Percentiles rank a stretch among this genome's conserved stretches.
These are phyloP conservation scores for Mustela lutreola DNA, from an alignment of 2,113 vertebrate genomes.

Conservation along the genomic window DNA sequence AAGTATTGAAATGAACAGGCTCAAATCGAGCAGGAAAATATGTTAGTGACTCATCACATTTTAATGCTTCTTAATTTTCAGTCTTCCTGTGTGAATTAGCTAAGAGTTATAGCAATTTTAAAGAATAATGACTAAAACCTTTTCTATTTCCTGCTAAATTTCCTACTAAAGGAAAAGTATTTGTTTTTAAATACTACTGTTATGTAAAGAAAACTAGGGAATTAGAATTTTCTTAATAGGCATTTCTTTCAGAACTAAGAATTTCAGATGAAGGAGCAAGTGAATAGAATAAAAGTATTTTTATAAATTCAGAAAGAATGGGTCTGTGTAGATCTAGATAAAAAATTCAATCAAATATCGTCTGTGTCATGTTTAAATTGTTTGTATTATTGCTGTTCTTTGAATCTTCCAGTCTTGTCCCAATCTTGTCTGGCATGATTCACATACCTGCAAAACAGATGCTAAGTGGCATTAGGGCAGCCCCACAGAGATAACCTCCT, in stretches of 20 bases:
- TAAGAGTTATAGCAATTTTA: constrained; percentile 63
- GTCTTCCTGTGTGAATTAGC: constrained; percentile 77
- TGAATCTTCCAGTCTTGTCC: background rate
- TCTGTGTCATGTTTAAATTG: background rate
- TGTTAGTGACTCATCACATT: constrained; percentile 64
- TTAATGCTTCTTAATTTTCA: constrained; percentile 75
- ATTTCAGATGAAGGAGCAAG: constrained; percentile 13
- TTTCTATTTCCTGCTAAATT: constrained; percentile 70
- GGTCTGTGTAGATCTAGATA: background rate
- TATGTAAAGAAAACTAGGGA: constrained; percentile 63
- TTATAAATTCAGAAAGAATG: constrained; percentile 15
- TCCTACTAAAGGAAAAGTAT: constrained; percentile 60
- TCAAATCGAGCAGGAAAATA: constrained; percentile 59
- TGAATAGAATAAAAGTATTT: constrained; percentile 21
- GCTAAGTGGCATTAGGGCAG: constrained; percentile 49
- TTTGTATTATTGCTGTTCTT: background rate
- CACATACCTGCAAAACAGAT: background rate
- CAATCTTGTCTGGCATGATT: background rate
- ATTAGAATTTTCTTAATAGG: constrained; percentile 39
- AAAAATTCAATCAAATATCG: background rate
- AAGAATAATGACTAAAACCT: constrained; percentile 64
- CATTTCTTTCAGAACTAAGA: constrained; percentile 23
- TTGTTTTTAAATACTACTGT: constrained; percentile 41
- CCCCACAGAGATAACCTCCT: background rate
- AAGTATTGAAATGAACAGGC: constrained; percentile 57